phyloP scores from a whole-genome alignment of 2,797 vertebrate species.

The Onychomys leucogaster region DNA sequence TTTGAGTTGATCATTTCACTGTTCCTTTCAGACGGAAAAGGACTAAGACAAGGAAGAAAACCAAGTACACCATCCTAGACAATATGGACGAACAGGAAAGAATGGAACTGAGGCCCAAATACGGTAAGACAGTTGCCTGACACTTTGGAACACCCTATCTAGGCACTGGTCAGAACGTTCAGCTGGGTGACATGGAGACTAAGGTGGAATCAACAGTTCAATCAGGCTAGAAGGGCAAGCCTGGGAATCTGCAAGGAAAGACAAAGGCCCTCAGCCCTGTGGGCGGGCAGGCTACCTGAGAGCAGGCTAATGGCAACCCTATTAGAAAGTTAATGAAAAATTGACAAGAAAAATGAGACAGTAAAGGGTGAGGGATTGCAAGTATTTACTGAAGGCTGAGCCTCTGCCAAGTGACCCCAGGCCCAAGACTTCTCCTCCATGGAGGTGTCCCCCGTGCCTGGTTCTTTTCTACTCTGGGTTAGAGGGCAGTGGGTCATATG shows the following conservation, averaged over 20 bases:
- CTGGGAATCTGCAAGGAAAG: background rate
- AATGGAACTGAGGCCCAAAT: constrained; percentile 90
- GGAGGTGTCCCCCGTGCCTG: background rate
- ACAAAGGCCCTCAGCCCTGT: background rate
- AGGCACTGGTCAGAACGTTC: background rate
- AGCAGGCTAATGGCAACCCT: background rate
- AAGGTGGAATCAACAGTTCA: background rate
- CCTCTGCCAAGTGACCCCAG: background rate
- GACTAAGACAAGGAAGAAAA: constrained; percentile 94
- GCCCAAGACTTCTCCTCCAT: background rate
- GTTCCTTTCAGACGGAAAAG: constrained; percentile 88
- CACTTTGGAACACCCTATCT: background rate
- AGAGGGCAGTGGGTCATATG: background rate
- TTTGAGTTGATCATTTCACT: background rate
- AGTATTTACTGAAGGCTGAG: background rate
- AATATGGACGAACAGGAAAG: constrained; percentile 96
- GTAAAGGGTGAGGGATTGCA: background rate
- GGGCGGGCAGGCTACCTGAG: background rate
- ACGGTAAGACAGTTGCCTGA: background rate
- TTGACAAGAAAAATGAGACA: background rate
- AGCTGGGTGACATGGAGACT: background rate
- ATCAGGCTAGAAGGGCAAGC: background rate
- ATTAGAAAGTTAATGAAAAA: background rate
- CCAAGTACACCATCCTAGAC: constrained; percentile 94
- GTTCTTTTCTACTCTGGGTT: background rate